Evolutionary conservation across 2,888 invertebrate species (phyloP).

Genomic region (Nephrotoma guestfalica): DNA sequence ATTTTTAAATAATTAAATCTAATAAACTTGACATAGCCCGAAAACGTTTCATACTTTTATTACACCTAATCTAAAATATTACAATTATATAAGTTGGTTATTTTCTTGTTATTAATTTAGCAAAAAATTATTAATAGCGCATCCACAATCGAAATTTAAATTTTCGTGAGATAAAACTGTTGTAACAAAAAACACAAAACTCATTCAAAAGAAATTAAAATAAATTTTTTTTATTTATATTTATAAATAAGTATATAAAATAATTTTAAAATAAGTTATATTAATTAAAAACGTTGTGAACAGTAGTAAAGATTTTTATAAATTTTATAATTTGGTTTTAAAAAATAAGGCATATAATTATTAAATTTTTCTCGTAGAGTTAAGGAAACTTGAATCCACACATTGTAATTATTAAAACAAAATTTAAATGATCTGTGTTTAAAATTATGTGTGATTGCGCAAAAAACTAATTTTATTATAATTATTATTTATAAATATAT

Average conservation of each 20-base stretch:
- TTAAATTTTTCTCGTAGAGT: neutral
- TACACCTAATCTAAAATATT: neutral
- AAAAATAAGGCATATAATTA: neutral
- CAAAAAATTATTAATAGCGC: neutral
- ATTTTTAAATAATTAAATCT: neutral
- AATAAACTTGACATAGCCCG: slow-evolving; percentile 4
- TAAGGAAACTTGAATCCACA: neutral
- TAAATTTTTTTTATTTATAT: neutral
- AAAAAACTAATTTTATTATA: neutral
- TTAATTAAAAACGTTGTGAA: neutral
- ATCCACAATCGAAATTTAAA: neutral
- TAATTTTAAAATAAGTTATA: neutral
- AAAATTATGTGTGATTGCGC: neutral
- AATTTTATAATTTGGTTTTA: neutral
- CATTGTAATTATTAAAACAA: neutral
- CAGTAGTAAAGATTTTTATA: neutral
- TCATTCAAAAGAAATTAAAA: neutral
- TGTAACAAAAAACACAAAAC: no score
- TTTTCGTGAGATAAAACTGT: neutral
- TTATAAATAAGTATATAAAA: neutral
- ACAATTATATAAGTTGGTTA: neutral
- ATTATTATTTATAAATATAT: neutral
- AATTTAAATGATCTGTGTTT: neutral
- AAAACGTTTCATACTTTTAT: neutral
- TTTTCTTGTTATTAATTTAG: neutral